Base-by-base conservation (phyloP, 2,113 vertebrate genomes). In the Xyrauchen texanus region DNA sequence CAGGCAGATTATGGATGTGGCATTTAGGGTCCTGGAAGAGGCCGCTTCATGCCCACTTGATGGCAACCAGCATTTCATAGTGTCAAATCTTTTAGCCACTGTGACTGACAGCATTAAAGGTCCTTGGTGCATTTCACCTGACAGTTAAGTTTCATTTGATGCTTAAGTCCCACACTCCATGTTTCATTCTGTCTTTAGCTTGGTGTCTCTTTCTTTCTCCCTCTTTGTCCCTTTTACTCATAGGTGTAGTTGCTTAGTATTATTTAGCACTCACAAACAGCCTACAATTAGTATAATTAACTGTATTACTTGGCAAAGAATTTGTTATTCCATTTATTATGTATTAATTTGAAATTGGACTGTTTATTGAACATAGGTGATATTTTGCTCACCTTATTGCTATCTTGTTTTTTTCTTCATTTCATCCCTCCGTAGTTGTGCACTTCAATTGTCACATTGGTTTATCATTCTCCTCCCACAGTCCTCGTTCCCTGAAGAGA, bases 1-100 rank as follows among this genome's bases (percentile, higher is more conserved):
- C 89, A 88, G 82, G 81, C 80, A 88, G 87, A 90, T 89, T 87
- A 90, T 86, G 77, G 78, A 87, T 78, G 86, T 88, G 87, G 84
- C 83, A 86, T 88, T 89, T 85, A 77, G 84, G 87, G 78, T 85
- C 77, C 77, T 80, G 53, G 82, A 81, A 85, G 76, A 11, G 83
- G 69, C 46, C 67, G 16, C 72, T 49, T 71, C 80, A 69, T 45
- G 81, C 84, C 83, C 78, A 73, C 49, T 77, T 81, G 11, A 76
- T 62, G 70, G 76, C 61, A 12, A 61, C 21, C 15, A 13, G 57
- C 64, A 15, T 49, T n/a, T n/a, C 34, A 76, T 42, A 76, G 66
- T 80, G 82, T 80, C 81, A 87, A 74, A 82, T 79, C 68, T 58
- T 13, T 76, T 53, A 15, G 68, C 61, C 63, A 3, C 8, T 42